Evolutionary conservation across 2,113 vertebrate genomes (phyloP), one percentile per base, ranked within the genome.

Genomic region (Edolisoma coerulescens): DNA sequence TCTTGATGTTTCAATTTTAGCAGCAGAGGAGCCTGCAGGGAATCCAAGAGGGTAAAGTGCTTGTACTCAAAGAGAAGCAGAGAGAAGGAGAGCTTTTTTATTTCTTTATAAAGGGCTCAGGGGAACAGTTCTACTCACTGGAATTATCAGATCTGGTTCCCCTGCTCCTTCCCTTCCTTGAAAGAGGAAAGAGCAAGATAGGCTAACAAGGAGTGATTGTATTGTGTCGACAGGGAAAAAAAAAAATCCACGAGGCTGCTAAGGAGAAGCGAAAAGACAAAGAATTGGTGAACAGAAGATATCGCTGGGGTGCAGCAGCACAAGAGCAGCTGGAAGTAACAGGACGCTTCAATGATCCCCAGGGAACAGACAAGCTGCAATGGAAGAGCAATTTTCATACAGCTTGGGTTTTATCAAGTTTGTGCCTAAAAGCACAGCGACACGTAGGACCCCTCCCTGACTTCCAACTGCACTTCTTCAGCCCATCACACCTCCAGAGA

Each of bases 1-100:
- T 97, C 96, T 96, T 97, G 95, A 97, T 97, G 97, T 97, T 97
- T 97, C 97, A 97, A 97, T 97, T 97, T 97, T 89, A 97, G 95
- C 96, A 96, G 96, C 90, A 56, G 97, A 96, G 89, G 92, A 96
- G 96, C 97, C 97, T 96, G 96, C 91, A 95, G 96, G 97, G 97
- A 97, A 96, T 97, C 92, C 65, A 70, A 96, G 95, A 96, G 96
- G 96, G 96, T 96, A 95, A 96, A 97, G 95, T 94, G 94, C 95
- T 97, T 89, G 93, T 96, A 91, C 94, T 96, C 95, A 97, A 97
- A 96, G 89, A 95, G 96, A 91, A 93, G 95, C 96, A 79, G 92
- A 95, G 92, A 95, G 85, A 94, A 96, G 93, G 95, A 97, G 93
- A 96, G 93, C 87, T 89, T 89, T 97, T 97, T 97, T 95, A 97